Base-by-base conservation (phyloP, 2,113 vertebrate species). In the Hypocryptadius cinnamomeus region DNA sequence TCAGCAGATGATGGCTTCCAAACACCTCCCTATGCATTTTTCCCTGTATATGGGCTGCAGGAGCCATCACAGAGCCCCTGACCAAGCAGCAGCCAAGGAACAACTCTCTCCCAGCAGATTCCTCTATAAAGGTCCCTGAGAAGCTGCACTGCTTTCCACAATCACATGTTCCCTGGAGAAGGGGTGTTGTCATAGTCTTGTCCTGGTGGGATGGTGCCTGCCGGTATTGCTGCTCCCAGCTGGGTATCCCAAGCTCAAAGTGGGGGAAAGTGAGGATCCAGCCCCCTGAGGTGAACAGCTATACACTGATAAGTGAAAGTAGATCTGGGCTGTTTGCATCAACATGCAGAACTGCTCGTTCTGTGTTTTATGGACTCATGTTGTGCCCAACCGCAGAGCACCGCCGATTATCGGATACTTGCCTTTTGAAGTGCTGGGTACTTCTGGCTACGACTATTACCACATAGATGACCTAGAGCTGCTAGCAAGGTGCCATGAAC, bases 381-480 rank as follows among this genome's bases (percentile, higher is more conserved):
- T 54, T 40, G 74, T 92, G 48, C 84, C 86, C 53, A 44, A 51
- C 77, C 1, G 5, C 97, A 98, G 98, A 96, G 98, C 98, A 17
- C 98, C 98, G 13, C 98, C 98, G 1, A 98, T 98, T 93, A 98
- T 98, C 86, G 98, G 98, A 83, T 98, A 98, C 94, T 97, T 98
- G 96, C 98, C 98, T 96, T 98, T 98, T 77, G 98, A 98, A 97
- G 98, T 98, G 73, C 97, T 98, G 84, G 98, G 98, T 37, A 98
- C 98, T 87, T 98, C 98, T 31, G 98, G 98, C 79, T 98, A 98
- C 4, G 98, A 98, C 95, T 98, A 98, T 93, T 98, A 98, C 95
- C 98, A 98, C 71, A 98, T 98, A 51, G 98, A 98, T 15, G 98
- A 98, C 93, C 95, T 98, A 79, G 98, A 98, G 80, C 98, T 98